phyloP scores from a whole-genome alignment of 2,113 vertebrate genomes.

The Cochlearius cochlearius region DNA sequence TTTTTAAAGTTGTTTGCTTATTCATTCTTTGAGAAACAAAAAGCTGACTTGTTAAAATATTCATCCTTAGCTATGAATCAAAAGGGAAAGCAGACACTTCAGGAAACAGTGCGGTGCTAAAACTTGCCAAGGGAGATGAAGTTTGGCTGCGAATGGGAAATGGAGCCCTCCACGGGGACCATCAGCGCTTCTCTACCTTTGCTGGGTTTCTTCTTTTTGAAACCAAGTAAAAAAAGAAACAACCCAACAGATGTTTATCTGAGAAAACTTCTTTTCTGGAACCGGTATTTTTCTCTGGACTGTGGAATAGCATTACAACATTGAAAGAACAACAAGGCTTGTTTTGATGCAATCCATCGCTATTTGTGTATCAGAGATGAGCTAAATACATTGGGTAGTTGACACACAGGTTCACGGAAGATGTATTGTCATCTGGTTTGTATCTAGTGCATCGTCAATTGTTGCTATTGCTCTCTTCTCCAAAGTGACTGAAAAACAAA shows the following conservation, averaged over 20 bases:
- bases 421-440: neutral
- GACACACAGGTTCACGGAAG: neutral
- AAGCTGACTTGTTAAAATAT: slow-evolving; percentile 1
- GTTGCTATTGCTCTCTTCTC: neutral
- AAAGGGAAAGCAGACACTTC: slow-evolving; percentile 84
- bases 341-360: neutral
- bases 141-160: slow-evolving; percentile 86
- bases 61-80: slow-evolving; percentile 75
- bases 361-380: neutral
- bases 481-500: neutral
- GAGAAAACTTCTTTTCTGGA: neutral
- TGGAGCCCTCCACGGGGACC: slow-evolving; percentile 81
- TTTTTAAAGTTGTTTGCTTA: neutral
- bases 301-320: neutral
- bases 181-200: slow-evolving; percentile 84
- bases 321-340: neutral
- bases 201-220: slow-evolving; percentile 86
- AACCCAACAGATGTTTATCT: neutral
- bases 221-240: slow-evolving; percentile 66
- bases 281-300: neutral
- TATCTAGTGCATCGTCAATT: neutral
- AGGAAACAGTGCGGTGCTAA: slow-evolving; percentile 82
- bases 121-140: slow-evolving; percentile 81
- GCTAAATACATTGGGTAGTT: neutral
- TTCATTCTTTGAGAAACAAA: neutral